These are phyloP conservation scores for Brachionus paranguensis DNA, from an alignment of 1,140 invertebrate species.

Conservation along the genomic window DNA sequence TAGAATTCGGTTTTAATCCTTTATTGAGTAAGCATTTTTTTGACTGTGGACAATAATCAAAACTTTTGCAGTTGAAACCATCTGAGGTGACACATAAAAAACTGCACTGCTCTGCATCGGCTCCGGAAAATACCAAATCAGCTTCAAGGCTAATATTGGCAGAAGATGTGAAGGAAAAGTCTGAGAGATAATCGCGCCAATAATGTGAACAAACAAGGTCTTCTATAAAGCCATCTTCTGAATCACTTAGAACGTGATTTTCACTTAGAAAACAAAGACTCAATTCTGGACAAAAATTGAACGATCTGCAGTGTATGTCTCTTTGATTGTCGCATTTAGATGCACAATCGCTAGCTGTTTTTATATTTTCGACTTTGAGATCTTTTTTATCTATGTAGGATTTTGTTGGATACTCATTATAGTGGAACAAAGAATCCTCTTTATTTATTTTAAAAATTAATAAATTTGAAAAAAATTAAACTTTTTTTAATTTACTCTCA, in stretches of 20 bases:
- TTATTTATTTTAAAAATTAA: not conserved
- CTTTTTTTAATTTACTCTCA: not conserved
- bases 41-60: not conserved
- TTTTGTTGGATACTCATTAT: conserved; percentile 16
- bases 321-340: not conserved
- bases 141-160: not conserved
- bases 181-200: conserved; percentile 16
- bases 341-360: conserved; percentile 10
- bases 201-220: conserved; percentile 29
- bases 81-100: conserved; percentile 16
- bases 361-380: not conserved
- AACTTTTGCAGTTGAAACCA: conserved; percentile 32
- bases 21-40: conserved; percentile 18
- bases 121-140: not conserved
- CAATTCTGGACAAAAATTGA: conserved; percentile 27
- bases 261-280: not conserved
- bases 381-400: not conserved
- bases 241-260: not conserved
- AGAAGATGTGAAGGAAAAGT: conserved; percentile 12
- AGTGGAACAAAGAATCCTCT: conserved; percentile 32
- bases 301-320: conserved; percentile 12
- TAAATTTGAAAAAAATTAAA: not conserved
- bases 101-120: conserved; percentile 16
- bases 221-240: not conserved
- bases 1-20: not conserved